Percentiles rank a stretch among this genome's conserved stretches.
Evolutionary conservation across 2,113 vertebrate species (phyloP).

Genomic region (Indicator indicator): DNA sequence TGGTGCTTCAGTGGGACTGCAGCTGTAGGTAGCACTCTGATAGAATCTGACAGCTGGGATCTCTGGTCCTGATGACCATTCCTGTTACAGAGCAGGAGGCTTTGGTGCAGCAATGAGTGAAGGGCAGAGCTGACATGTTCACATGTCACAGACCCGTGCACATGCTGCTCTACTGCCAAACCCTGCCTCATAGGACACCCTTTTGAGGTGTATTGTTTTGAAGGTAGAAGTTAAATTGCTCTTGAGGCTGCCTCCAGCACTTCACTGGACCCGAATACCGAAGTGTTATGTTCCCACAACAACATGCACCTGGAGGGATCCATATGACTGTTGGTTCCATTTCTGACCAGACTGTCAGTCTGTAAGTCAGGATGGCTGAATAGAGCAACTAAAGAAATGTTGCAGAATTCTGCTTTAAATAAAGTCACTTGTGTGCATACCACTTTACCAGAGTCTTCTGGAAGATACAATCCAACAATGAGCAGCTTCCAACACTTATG

Average conservation of each 20-base stretch:
- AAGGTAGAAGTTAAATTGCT: neutral
- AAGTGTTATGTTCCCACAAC: neutral
- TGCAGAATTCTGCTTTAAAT: neutral
- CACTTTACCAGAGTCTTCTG: neutral
- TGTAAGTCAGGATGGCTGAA: neutral
- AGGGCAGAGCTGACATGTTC: neutral
- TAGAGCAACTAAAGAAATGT: neutral
- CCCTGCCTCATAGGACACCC: neutral
- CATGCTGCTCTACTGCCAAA: neutral
- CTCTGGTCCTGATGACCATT: neutral
- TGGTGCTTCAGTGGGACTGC: neutral
- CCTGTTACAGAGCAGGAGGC: neutral
- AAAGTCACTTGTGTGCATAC: neutral
- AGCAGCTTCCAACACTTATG: neutral
- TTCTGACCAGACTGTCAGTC: neutral
- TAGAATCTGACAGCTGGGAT: neutral
- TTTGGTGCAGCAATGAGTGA: neutral
- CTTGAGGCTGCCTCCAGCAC: neutral
- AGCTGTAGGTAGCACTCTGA: neutral
- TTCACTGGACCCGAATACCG: neutral
- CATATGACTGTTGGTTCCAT: neutral
- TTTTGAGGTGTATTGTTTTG: neutral
- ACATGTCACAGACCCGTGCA: rapidly evolving
- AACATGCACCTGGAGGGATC: neutral
- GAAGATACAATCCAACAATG: neutral